Conservation (phyloP, 2,797 vertebrate genomes). For the Hemibagrus guttatus region DNA sequence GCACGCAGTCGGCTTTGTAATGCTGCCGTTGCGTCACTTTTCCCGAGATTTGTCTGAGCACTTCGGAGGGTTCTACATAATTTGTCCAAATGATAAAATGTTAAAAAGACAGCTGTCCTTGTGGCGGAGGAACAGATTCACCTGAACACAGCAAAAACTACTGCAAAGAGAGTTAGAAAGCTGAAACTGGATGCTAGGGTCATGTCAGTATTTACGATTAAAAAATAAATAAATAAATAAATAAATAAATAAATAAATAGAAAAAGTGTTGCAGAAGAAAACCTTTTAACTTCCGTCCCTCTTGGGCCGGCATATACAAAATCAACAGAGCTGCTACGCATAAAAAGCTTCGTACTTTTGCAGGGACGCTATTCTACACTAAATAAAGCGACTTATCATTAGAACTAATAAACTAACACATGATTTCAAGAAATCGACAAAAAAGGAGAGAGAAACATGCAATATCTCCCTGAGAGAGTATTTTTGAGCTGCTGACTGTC, state of each 20-base stretch:
- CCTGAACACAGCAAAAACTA: neutral
- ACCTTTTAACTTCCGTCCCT: neutral
- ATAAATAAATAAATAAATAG: too few species aligned
- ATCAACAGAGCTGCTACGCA: neutral
- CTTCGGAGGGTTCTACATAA: neutral
- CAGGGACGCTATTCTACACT: neutral
- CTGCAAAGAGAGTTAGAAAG: neutral
- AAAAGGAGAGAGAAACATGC: neutral
- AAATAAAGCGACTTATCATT: neutral
- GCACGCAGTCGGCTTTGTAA: too few species aligned
- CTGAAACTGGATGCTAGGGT: neutral
- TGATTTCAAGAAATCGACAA: conserved; percentile 11
- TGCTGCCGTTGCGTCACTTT: neutral
- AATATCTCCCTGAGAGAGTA: conserved; percentile 16
- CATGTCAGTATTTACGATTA: neutral
- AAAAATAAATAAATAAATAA: neutral
- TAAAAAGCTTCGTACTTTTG: neutral
- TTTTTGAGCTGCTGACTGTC: conserved; percentile 11
- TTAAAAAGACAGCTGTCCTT: too few species aligned
- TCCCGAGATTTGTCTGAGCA: neutral
- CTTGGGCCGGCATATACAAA: neutral
- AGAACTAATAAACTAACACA: conserved; percentile 19
- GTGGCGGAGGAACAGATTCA: neutral
- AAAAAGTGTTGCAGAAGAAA: neutral
- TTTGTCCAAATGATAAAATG: neutral